Conservation (phyloP, 2,888 invertebrate genomes). For the Anarsia innoxiella region DNA sequence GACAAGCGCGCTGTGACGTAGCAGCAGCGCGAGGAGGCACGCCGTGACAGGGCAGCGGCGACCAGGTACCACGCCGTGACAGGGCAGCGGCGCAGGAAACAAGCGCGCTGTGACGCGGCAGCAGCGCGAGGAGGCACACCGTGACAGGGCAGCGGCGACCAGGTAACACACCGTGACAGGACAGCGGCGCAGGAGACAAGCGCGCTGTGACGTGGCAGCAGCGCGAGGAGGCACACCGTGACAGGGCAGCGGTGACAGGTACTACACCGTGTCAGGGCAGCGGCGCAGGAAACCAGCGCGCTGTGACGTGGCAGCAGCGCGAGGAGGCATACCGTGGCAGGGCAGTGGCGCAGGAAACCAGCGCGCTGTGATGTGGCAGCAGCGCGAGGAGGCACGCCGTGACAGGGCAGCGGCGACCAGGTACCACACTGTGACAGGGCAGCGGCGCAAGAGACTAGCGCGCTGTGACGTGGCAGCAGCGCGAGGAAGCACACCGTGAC, state of each 20-base stretch:
- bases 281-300: constrained; percentile 3
- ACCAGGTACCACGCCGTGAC: background rate
- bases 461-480: constrained; percentile 8
- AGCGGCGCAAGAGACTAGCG: background rate
- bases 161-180: constrained; percentile 7
- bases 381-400: constrained; percentile 1
- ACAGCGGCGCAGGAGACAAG: constrained; percentile 8
- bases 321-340: background rate
- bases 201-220: constrained; percentile 1
- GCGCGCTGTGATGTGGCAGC: constrained; percentile 5
- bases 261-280: constrained; percentile 6
- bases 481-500: constrained; percentile 8
- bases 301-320: constrained; percentile 4
- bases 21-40: background rate
- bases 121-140: background rate
- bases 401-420: constrained; percentile 4
- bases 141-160: constrained; percentile 7
- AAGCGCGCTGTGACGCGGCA: background rate
- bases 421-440: constrained; percentile 2
- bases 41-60: background rate
- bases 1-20: constrained; percentile 1
- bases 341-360: background rate
- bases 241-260: background rate
- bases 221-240: background rate
- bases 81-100: background rate